Evolutionary conservation across 2,113 vertebrate species (phyloP).

Genomic region (Oxygymnocypris stewartii): DNA sequence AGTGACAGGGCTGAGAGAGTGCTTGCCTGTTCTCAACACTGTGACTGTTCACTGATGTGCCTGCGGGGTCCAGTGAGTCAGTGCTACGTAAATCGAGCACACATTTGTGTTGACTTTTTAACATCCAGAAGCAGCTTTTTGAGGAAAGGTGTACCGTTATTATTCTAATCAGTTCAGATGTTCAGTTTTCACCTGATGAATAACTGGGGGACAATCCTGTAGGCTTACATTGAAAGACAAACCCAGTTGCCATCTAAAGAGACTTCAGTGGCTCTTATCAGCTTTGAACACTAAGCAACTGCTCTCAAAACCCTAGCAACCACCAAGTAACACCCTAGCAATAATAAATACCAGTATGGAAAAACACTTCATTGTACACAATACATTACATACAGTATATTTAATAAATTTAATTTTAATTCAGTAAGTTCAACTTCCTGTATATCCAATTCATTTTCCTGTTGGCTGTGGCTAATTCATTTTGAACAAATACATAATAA

Average conservation of each 20-base stretch:
- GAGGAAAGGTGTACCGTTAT: neutral
- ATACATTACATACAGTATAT: too few species aligned
- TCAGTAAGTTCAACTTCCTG: too few species aligned
- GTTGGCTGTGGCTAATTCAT: too few species aligned
- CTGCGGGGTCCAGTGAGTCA: slow-evolving; percentile 11
- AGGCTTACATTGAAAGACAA: neutral
- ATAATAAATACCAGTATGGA: too few species aligned
- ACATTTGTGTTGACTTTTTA: slow-evolving; percentile 18
- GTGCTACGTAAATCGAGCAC: slow-evolving; percentile 21
- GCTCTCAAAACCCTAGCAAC: slow-evolving; percentile 26
- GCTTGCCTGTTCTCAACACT: slow-evolving; percentile 7
- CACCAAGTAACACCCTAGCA: neutral
- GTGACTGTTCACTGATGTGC: slow-evolving; percentile 20
- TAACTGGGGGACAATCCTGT: neutral
- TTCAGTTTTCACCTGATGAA: too few species aligned
- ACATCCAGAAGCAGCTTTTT: neutral
- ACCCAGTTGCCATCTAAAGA: neutral
- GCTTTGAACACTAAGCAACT: neutral
- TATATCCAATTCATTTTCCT: too few species aligned
- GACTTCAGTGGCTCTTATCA: neutral
- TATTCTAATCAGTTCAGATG: too few species aligned
- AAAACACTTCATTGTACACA: too few species aligned
- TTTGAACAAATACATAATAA: too few species aligned
- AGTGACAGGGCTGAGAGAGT: slow-evolving; percentile 14
- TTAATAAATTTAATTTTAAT: too few species aligned